phyloP scores from a whole-genome alignment of 2,888 invertebrate species.

The Scelioninae gen. 1 region DNA sequence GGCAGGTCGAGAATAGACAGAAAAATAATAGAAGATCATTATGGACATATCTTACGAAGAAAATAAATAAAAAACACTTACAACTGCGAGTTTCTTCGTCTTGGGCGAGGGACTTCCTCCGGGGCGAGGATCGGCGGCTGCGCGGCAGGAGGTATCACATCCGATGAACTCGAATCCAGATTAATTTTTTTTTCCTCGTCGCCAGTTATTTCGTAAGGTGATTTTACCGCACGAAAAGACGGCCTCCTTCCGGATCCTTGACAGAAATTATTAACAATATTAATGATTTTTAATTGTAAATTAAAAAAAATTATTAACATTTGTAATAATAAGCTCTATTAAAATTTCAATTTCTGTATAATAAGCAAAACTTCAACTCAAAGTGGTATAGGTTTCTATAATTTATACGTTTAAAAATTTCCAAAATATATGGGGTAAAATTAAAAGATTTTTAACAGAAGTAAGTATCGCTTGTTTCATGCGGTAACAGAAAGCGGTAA shows the following conservation, averaged over 20 bases:
- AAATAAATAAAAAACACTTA: conserved; percentile 85
- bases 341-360: too few relatives aligned
- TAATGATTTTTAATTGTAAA: neutral
- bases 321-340: too few relatives aligned
- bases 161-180: conserved; percentile 86
- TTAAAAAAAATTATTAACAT: neutral
- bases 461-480: too few relatives aligned
- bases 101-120: conserved; percentile 89
- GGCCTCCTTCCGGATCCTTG: conserved; percentile 80
- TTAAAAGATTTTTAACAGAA: too few relatives aligned
- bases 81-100: conserved; percentile 93
- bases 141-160: conserved; percentile 84
- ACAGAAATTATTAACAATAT: neutral
- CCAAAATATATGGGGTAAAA: too few relatives aligned
- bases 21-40: conserved; percentile 39
- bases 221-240: conserved; percentile 82
- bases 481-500: too few relatives aligned
- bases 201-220: conserved; percentile 79
- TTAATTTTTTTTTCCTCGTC: conserved; percentile 82
- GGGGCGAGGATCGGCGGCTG: conserved; percentile 88
- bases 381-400: too few relatives aligned
- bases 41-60: conserved; percentile 17
- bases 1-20: neutral
- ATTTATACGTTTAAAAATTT: too few relatives aligned
- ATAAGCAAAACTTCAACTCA: too few relatives aligned